These are phyloP conservation scores for Drosophila dunni DNA, from an alignment of 1,140 invertebrate species.

Conservation along the genomic window DNA sequence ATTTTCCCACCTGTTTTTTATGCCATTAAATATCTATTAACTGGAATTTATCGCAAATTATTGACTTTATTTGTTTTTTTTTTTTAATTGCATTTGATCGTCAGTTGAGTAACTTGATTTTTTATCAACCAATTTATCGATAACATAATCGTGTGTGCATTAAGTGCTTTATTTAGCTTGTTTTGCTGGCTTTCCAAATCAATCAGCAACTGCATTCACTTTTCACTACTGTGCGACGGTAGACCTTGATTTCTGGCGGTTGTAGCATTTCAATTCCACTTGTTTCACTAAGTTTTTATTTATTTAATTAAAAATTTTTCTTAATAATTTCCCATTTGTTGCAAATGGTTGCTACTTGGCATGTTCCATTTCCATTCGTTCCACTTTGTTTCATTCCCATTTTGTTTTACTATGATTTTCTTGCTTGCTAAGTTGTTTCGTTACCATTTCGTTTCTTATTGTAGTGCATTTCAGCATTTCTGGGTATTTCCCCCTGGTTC, in stretches of 20 bases:
- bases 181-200: background rate
- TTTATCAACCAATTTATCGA: background rate
- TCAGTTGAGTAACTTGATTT: slow-evolving; percentile 5
- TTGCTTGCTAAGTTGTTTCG: background rate
- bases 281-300: background rate
- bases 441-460: background rate
- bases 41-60: background rate
- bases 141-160: background rate
- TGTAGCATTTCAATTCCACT: background rate
- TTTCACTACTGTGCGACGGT: background rate
- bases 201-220: background rate
- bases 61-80: background rate
- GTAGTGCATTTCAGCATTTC: too few species aligned
- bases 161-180: background rate
- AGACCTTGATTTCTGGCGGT: too few species aligned
- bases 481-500: background rate
- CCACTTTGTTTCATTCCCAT: background rate
- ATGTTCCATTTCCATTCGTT: background rate
- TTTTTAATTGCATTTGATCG: slow-evolving; percentile 5
- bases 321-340: background rate
- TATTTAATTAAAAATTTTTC: background rate
- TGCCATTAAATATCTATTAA: background rate
- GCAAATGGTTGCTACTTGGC: too few species aligned
- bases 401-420: background rate
- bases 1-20: slow-evolving; percentile 2